phyloP scores from a whole-genome alignment of 2,113 vertebrate species.

The Azemiops feae region DNA sequence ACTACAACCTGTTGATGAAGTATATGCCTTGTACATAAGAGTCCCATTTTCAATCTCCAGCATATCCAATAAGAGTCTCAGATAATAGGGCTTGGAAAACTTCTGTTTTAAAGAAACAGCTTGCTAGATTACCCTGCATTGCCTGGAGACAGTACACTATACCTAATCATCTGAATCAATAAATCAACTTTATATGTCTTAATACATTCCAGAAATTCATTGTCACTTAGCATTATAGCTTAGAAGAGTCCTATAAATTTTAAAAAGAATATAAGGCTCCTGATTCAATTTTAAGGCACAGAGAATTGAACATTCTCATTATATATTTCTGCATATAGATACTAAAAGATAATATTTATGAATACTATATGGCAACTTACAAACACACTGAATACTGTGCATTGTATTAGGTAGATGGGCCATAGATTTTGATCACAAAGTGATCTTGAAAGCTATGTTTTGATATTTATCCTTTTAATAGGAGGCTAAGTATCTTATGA shows the following conservation, averaged over 20 bases:
- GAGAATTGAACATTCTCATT: not conserved
- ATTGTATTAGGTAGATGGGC: not conserved
- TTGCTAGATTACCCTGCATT: not conserved
- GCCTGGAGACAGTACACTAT: not conserved
- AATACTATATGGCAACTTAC: not conserved
- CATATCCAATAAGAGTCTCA: not conserved
- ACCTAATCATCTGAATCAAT: not conserved
- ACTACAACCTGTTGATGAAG: not conserved
- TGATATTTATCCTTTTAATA: conserved; percentile 20
- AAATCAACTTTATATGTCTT: conserved; percentile 2
- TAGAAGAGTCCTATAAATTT: conserved; percentile 5
- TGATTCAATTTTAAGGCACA: not conserved
- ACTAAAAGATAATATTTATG: not conserved
- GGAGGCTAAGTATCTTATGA: conserved; percentile 4
- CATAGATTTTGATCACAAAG: not conserved
- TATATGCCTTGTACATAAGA: not conserved
- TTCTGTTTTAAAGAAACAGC: not conserved
- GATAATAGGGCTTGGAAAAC: not conserved
- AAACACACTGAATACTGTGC: not conserved
- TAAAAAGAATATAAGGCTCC: fast-evolving
- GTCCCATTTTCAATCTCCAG: not conserved
- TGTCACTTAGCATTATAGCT: conserved; percentile 6
- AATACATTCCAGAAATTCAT: not conserved
- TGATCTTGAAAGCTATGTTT: not conserved
- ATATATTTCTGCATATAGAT: not conserved